These are phyloP conservation scores for Pseudomyrmex pallidus DNA, from an alignment of 1,140 invertebrate species.

Conservation along the genomic window DNA sequence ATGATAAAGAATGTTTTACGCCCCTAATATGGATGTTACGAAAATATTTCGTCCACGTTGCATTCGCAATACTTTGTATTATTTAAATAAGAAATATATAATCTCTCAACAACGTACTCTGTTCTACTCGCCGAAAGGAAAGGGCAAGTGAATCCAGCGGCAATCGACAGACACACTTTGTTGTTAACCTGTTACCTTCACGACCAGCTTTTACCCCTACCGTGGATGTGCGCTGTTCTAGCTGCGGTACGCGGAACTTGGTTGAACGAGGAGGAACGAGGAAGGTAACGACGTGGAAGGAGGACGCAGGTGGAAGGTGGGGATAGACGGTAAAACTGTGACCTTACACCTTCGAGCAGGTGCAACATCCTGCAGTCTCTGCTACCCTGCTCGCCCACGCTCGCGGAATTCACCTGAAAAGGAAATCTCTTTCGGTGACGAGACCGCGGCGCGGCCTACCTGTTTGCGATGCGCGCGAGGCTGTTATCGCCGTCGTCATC, in stretches of 20 bases:
- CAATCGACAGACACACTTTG: conserved; percentile 56
- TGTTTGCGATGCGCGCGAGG: conserved; percentile 56
- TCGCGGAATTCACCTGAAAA: conserved; percentile 82
- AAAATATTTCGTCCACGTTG: not conserved
- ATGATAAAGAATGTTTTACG: not conserved
- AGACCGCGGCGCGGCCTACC: conserved; percentile 62
- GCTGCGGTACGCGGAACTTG: conserved; percentile 11
- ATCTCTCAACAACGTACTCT: conserved; percentile 1
- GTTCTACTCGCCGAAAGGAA: not conserved
- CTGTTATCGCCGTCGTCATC: conserved; percentile 24
- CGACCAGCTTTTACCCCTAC: conserved; percentile 65
- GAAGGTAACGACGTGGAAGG: conserved; percentile 40
- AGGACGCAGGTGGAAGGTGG: conserved; percentile 40
- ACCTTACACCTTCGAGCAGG: conserved; percentile 75
- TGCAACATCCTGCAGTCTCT: conserved; percentile 69
- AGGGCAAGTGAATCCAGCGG: not conserved
- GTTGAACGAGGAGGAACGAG: conserved; percentile 59
- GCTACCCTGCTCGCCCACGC: conserved; percentile 80
- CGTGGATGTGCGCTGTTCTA: conserved; percentile 19
- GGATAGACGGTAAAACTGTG: conserved; percentile 58
- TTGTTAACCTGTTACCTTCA: conserved; percentile 75
- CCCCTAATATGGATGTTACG: not conserved
- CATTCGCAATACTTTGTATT: not conserved
- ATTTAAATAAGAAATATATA: not conserved
- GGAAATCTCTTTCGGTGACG: conserved; percentile 75